Evolutionary conservation across 2,888 invertebrate genomes (phyloP), one percentile per base, ranked within the genome.

Genomic region (Ectemnius lituratus): DNA sequence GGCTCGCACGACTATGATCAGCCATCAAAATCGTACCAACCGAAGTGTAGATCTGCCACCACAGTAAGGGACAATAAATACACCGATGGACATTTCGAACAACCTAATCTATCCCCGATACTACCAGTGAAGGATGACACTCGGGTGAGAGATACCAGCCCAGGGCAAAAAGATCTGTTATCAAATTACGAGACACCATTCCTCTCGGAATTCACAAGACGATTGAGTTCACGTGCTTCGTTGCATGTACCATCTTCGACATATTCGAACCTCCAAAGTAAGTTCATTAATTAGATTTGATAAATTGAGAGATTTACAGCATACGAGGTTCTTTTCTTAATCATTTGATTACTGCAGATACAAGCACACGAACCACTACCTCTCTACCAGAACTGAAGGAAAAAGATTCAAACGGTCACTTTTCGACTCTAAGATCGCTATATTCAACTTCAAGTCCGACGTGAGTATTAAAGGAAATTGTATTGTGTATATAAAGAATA

Each of bases 201-300:
- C 89, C 91, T 95, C 85, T 95, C 94, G 85, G 95, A 94, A 85
- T 95, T 95, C 82, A 95, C 95, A 0, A 92, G 93, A 72, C 92
- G 94, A 73, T 88, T 95, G 5, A 90, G 90, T 79, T 81, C 87
- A 18, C 86, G 86, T 67, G 77, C 90, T 6, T 82, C 81, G 18
- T 69, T 84, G n/a, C 86, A 86, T 76, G 62, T 81, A 28, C 82
- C 52, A 2, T 52, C 88, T 2, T 78, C 87, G 16, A 47, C 88
- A 6, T 85, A 86, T 67, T 65, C 85, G 0, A 80, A 72, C 61
- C 69, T 86, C 58, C 88, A 87, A 75, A 87, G 90, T 90, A 84
- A 84, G 83, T 49, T 6, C 27, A 2, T 27, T 13, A 11, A 20
- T 18, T 67, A 16, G 57, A 6, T 23, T 47, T 37, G 37, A 37